Evolutionary conservation across 2,797 vertebrate species (phyloP), one percentile per base, ranked within the genome.

Genomic region (Psittacula echo): DNA sequence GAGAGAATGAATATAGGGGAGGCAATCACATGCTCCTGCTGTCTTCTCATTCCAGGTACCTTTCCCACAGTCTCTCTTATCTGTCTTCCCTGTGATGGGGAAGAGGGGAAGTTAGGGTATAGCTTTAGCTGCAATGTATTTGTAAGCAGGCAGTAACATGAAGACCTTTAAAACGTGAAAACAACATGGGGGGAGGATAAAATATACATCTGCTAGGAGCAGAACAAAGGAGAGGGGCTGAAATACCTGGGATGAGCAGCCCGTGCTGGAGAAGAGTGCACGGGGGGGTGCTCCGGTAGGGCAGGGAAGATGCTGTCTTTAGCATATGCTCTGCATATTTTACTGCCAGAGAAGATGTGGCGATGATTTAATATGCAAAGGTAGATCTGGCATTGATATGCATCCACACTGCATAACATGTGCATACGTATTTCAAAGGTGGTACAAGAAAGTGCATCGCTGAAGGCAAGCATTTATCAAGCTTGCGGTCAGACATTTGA

Each of bases 291-390:
- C 93, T 34, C 45, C 16, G 78, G 87, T 76, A 24, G 39, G 41
- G 96, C 89, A 77, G 75, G 71, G 92, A 80, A 94, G 94, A 94
- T 75, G 87, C 89, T 92, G 93, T 56, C 94, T 96, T 96, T 95
- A 97, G 95, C 96, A 96, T 97, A 97, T 94, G 85, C 94, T 96
- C 97, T 97, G 97, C 97, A 97, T 97, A 97, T 97, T 96, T 96
- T 97, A 95, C 96, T 96, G 93, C 96, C 93, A 41, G 29, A 45
- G 83, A 96, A 93, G 81, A 97, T 78, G 66, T 54, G 89, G 95
- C 47, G 16, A 71, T 75, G 82, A 97, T 97, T 97, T 98, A 97
- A 96, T 97, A 97, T 97, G 98, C 97, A 97, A 95, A 98, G 97
- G 97, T 97, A 97, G 97, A 96, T 97, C 37, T 93, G 96, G 97